Evolutionary conservation across 2,797 vertebrate genomes (phyloP), one percentile per base, ranked within the genome.

Genomic region (Pseudochaenichthys georgianus): DNA sequence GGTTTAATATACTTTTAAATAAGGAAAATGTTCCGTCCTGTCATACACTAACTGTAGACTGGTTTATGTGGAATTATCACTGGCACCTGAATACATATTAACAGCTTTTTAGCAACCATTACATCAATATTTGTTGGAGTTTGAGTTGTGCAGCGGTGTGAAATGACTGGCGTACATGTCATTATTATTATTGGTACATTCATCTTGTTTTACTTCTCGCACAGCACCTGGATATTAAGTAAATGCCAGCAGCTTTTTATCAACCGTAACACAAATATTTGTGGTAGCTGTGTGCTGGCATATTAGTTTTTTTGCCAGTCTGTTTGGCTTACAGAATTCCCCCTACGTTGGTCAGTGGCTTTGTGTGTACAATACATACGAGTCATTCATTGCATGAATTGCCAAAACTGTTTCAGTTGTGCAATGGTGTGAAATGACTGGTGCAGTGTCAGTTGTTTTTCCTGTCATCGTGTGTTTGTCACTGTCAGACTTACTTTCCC

Each of bases 391-490:
- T 69, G 47, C 54, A 0, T 15, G 3, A 73, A 48, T 48, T 54
- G 66, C 12, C 55, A 64, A 43, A 55, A 47, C 59, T 21, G 43
- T 47, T 47, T 38, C 34, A 38, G 7, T 64, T 17, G 28, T 3
- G 41, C 55, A 57, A 72, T 57, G 60, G 41, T 59, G 70, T 73
- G 70, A 85, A 48, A 57, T 61, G 68, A 81, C 52, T 51, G 60
- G 15, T 17, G 0, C 45, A 2, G 9, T 31, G 23, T 73, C 31
- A 10, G 47, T 5, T 10, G 17, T 43, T 72, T 70, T 64, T 68
- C 38, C 65, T 66, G 50, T 79, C 63, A 15, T 46, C 9, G 6
- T 43, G 60, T 28, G 50, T 74, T 72, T 78, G 71, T 73, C 41
- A 16, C 46, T 17, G 68, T 57, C 52, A 12, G 19, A 51, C 19